Base-by-base conservation (phyloP, 2,888 invertebrate species). In the Lasius fuliginosus region DNA sequence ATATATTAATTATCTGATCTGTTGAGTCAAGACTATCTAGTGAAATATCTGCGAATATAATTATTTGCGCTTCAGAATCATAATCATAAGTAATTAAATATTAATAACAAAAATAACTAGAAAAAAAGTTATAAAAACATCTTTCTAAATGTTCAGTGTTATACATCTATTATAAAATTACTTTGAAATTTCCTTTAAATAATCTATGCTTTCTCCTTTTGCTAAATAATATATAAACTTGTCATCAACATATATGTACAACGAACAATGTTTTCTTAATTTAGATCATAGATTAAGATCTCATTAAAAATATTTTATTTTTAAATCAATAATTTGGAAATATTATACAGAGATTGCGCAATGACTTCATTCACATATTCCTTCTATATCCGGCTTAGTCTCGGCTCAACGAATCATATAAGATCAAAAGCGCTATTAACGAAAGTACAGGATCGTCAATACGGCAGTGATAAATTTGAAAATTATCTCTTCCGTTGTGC, bases 401-500 rank as follows among this genome's bases (percentile, higher is more conserved):
- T 58, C n/a, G 12, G 11, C 23, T 36, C 18, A 60, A 81, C 18
- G 12, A 9, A 62, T 81, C 3, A 27, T 27, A 46, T 49, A 46
- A 71, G 18, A 69, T 33, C 33, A 74, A 82, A 84, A 30, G 23
- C 18, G 18, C 8, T 64, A 69, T 65, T 85, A 83, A 71, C 18
- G 49, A 58, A 27, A 49, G 11, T 36, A 42, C 42, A 60, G 15
- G 33, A 67, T 12, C 23, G 12, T 27, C 62, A 64, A 74, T 40
- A 71, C 27, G 42, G 5, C 9, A 60, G 40, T 77, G 71, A 86
- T 85, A 81, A 82, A 83, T 42, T 33, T 64, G 67, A 81, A 85
- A 87, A 86, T 86, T 85, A 89, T 89, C 76, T 62, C 77, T 30
- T 84, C 62, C 56, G 49, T 53, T 74, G 40, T 56, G 56, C 53